phyloP scores from a whole-genome alignment of 2,113 vertebrate species.

The Vanacampus margaritifer region DNA sequence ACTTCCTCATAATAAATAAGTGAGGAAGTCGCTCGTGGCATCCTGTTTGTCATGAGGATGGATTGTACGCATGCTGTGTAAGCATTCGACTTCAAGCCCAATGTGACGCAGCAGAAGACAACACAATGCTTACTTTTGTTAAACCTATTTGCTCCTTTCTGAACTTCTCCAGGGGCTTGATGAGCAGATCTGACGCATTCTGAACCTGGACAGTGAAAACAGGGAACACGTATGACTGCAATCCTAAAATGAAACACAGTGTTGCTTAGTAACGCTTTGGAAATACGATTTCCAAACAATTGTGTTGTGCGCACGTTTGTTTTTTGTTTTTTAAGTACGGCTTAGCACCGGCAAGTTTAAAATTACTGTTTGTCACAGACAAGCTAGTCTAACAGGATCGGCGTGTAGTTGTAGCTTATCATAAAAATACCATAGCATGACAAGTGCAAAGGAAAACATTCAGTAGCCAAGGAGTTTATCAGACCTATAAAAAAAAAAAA shows the following conservation, averaged over 20 bases:
- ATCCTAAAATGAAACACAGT: not conserved
- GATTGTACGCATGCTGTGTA: not conserved
- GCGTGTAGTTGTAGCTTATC: not conserved
- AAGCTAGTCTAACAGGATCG: slow-evolving; percentile 36
- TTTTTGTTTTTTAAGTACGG: not conserved
- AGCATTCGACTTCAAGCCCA: not conserved
- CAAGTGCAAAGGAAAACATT: not conserved
- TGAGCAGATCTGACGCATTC: slow-evolving; percentile 91
- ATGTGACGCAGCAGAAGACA: not conserved
- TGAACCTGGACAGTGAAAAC: slow-evolving; percentile 78
- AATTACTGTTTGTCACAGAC: slow-evolving; percentile 7
- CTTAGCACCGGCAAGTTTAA: not conserved
- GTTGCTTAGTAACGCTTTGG: not conserved
- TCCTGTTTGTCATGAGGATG: slow-evolving; percentile 1
- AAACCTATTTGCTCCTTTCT: slow-evolving; percentile 93
- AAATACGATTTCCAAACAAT: not conserved
- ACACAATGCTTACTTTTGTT: slow-evolving; percentile 83
- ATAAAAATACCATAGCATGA: not conserved
- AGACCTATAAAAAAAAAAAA: not conserved
- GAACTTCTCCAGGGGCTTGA: slow-evolving; percentile 94
- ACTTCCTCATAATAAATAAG: slow-evolving; percentile 6
- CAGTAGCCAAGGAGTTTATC: not conserved
- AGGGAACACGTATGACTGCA: not conserved
- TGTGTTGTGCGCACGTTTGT: not conserved
- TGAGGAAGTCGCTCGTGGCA: slow-evolving; percentile 26